Evolutionary conservation across 2,113 vertebrate species (phyloP).

Genomic region (Neopipo cinnamomea): DNA sequence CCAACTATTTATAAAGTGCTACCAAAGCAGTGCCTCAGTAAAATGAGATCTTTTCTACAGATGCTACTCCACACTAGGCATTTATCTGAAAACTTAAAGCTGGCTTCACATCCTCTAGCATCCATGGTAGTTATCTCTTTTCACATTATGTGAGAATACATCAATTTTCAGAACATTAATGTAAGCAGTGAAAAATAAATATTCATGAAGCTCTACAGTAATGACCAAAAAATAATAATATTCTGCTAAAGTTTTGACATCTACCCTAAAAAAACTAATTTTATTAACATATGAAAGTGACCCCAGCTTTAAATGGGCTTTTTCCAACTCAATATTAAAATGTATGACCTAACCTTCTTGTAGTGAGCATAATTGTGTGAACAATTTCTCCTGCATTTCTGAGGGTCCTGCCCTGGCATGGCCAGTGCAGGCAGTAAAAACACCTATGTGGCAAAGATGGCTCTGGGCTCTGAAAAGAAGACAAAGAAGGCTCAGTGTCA

Average conservation of each 20-base stretch:
- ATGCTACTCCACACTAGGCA: neutral
- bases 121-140: neutral
- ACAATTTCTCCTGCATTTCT: too few species aligned
- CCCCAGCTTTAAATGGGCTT: neutral
- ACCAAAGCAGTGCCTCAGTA: neutral
- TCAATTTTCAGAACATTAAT: neutral
- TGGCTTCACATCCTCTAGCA: neutral
- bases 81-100: neutral
- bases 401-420: too few species aligned
- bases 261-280: neutral
- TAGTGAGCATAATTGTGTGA: too few species aligned
- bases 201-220: neutral
- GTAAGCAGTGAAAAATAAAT: slow-evolving; percentile 18
- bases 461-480: too few species aligned
- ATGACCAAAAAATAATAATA: neutral
- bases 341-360: neutral
- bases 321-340: slow-evolving; percentile 24
- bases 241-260: neutral
- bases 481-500: too few species aligned
- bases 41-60: neutral
- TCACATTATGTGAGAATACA: neutral
- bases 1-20: neutral
- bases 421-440: too few species aligned
- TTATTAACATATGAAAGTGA: slow-evolving; percentile 26
- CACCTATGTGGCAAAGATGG: too few species aligned